Base-by-base conservation (phyloP, 2,113 vertebrate species). In the Megalops atlanticus region DNA sequence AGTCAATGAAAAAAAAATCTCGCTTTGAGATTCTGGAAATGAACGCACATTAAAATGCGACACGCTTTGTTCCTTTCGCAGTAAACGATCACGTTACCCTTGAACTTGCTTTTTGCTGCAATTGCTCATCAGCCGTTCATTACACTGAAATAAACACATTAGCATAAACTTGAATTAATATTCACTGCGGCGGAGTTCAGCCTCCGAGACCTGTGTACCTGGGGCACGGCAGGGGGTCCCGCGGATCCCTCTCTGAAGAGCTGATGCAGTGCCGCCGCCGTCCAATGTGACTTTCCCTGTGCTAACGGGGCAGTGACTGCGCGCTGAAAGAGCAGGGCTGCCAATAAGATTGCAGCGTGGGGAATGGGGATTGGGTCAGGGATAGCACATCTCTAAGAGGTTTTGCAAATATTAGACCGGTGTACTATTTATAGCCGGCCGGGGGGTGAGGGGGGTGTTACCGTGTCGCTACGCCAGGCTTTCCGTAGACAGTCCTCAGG, bases 351-450 rank as follows among this genome's bases (percentile, higher is more conserved):
- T 8, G 54, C 49, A 45, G 49, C n/a, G 16, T 33, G 49, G n/a
- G 74, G 72, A 78, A 76, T 49, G 40, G 69, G 69, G 69, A 75
- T 81, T 75, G 73, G 78, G 80, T 43, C 35, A 27, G 24, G 81
- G 79, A 76, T 75, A 38, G 58, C 70, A 64, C 58, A 85, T 81
- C 76, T 68, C 54, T 76, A 77, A 84, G 81, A 79, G 79, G 73
- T 85, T 85, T 85, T 78, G 47, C 31, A 70, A 72, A 38, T 72
- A 81, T 85, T 84, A 79, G 71, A 74, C 82, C 54, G 64, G 39
- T 84, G 79, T 78, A 52, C 79, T 87, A 87, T 88, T 87, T 80
- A 79, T 87, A 85, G 76, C 24, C 4, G 76, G 74, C 31, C 33
- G n/a, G 74, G 64, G 69, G 24, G 45, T 64, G n/a, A 52, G 72